Percentiles rank a stretch among this genome's conserved stretches.
phyloP scores from a whole-genome alignment of 2,113 vertebrate genomes.

The Apistogramma diplotaenia region DNA sequence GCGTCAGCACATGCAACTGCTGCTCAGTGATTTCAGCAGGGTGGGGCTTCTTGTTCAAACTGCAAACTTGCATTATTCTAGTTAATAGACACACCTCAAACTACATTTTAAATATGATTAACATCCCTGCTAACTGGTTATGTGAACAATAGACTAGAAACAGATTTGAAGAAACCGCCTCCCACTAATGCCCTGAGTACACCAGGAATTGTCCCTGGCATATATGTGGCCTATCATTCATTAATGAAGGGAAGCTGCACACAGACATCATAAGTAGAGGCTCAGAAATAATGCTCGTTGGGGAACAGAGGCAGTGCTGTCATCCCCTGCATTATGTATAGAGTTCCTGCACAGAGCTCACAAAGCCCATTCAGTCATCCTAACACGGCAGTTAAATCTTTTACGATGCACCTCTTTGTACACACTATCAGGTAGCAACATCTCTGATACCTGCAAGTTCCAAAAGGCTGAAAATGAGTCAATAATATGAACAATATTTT shows the following conservation, averaged over 20 bases:
- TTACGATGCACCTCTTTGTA: constrained; percentile 58
- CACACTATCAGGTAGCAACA: constrained; percentile 61
- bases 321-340: constrained; percentile 75
- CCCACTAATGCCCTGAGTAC: not conserved
- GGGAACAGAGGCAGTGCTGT: constrained; percentile 59
- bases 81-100: constrained; percentile 7
- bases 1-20: constrained; percentile 42
- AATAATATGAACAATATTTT: not conserved
- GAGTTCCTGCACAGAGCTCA: constrained; percentile 60
- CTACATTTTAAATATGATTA: not conserved
- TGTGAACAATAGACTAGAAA: constrained; percentile 8
- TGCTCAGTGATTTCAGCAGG: constrained; percentile 38
- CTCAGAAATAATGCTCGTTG: constrained; percentile 50
- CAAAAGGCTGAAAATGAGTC: constrained; percentile 6
- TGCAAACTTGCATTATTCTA: constrained; percentile 28
- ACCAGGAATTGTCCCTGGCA: constrained; percentile 27
- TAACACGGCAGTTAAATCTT: constrained; percentile 70
- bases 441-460: constrained; percentile 10
- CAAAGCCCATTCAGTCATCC: constrained; percentile 65
- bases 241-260: constrained; percentile 50
- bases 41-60: constrained; percentile 39
- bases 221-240: constrained; percentile 39
- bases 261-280: constrained; percentile 53
- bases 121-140: not conserved
- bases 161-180: constrained; percentile 15